These are phyloP conservation scores for Alca torda DNA, from an alignment of 2,797 vertebrate genomes.

Conservation along the genomic window DNA sequence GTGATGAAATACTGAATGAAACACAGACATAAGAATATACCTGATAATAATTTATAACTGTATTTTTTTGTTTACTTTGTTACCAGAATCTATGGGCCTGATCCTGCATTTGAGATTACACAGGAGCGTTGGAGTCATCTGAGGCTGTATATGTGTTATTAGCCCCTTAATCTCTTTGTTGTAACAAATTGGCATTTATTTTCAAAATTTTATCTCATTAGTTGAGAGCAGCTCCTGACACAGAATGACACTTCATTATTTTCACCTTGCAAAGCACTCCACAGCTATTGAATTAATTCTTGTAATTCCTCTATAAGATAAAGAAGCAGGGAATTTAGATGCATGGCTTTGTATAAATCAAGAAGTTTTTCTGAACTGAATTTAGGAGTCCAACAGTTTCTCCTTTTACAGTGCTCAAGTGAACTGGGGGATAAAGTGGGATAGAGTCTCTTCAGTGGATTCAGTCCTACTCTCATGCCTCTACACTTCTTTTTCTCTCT, in stretches of 20 bases:
- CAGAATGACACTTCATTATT: constrained; percentile 4
- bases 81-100: not conserved
- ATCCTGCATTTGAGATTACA: not conserved
- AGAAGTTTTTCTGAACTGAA: not conserved
- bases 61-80: not conserved
- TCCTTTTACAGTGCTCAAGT: not conserved
- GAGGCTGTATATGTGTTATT: not conserved
- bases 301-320: not conserved
- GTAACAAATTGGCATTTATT: constrained; percentile 2
- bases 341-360: not conserved
- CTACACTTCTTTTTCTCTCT: not conserved
- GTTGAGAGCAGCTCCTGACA: not conserved
- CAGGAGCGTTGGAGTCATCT: not conserved
- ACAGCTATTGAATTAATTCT: not conserved
- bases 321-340: not conserved
- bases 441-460: not conserved
- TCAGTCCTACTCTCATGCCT: not conserved
- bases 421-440: not conserved
- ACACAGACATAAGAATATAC: not conserved
- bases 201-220: not conserved
- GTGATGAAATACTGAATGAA: not conserved
- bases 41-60: not conserved
- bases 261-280: not conserved
- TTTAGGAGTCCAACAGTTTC: not conserved
- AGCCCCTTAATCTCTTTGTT: constrained; percentile 3